Evolutionary conservation across 1,140 invertebrate genomes (phyloP), one percentile per base, ranked within the genome.

Genomic region (Pissodes strobi): DNA sequence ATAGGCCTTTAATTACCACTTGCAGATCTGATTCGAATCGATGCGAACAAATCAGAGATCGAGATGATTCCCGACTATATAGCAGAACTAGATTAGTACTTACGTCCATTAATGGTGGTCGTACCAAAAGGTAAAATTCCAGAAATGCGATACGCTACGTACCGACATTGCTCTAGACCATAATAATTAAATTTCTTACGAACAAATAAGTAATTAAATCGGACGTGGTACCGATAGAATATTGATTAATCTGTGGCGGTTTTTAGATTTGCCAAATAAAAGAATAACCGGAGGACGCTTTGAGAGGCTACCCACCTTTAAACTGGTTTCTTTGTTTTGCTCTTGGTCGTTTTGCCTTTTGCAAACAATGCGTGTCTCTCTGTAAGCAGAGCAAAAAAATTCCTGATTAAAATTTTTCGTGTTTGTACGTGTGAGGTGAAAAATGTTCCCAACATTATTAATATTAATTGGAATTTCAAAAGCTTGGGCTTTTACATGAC

Each of bases 361-460:
- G 52, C 15, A 55, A 55, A 55, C 52, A 55, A 55, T 55, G 52
- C 52, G 30, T 55, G 34, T 55, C 52, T 12, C 37, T 39, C 52
- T 55, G 30, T 38, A 55, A 39, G 30, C 52, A 12, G 27, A 39
- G 17, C 34, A 17, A 55, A 55, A 55, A 55, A 55, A 13, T 38
- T 55, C 17, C 52, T 55, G 52, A 55, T 55, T 55, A 55, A 55
- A 55, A 55, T 55, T 55, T 55, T 21, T 55, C 52, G 30, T 55
- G 52, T 55, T 55, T 30, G 52, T 55, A 55, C 52, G 52, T 55
- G 52, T 55, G 52, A 55, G 52, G 52, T 55, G 52, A 34, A 55
- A 55, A 55, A 55, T 55, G 52, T 55, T 39, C 30, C 52, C 52
- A 55, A 55, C 52, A 55, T 55, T 55, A 55, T 55, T 55, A 55